Evolutionary conservation across 1,140 invertebrate genomes (phyloP), one percentile per base, ranked within the genome.

Genomic region (Chrysoperla carnea): DNA sequence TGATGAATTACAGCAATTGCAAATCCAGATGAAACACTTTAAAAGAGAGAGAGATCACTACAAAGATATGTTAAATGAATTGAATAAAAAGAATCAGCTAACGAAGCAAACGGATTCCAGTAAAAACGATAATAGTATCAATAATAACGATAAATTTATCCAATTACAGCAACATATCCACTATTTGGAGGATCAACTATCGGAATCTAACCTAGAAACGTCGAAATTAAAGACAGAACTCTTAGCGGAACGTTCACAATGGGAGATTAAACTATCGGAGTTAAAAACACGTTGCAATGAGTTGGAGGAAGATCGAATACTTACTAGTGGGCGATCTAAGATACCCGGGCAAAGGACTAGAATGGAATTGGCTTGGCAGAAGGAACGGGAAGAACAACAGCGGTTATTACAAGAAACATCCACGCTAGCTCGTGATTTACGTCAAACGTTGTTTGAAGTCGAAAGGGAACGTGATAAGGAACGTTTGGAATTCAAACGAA

Each of bases 361-460:
- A 33, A 79, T 95, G 72, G 90, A 95, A 57, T 62, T 93, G 9
- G 87, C 89, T 1, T 96, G 91, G 91, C 88, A 93, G 52, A 94
- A 93, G 57, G 92, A 96, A 59, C 68, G 91, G 41, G 82, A 88
- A 53, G 88, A 94, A 54, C 88, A 94, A 52, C 88, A 91, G 50
- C 69, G 88, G 7, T 63, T 94, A 14, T 61, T 95, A 5, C 81
- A 86, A 53, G 89, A 95, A 64, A 90, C 89, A 0, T 88, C 90
- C 40, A 87, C 84, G 0, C 67, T 95, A 37, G 88, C 91, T 1
- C 67, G 88, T 45, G 90, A 95, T 60, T 63, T 95, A 14, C 64
- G 84, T 9, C 84, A 87, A 59, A 90, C 85, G 0, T 64, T 90
- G 11, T 85, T 86, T 52, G 85, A 90, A 66, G 83, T 85, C 36